Conservation (phyloP, 2,113 vertebrate genomes). For the Clarias batrachus region DNA sequence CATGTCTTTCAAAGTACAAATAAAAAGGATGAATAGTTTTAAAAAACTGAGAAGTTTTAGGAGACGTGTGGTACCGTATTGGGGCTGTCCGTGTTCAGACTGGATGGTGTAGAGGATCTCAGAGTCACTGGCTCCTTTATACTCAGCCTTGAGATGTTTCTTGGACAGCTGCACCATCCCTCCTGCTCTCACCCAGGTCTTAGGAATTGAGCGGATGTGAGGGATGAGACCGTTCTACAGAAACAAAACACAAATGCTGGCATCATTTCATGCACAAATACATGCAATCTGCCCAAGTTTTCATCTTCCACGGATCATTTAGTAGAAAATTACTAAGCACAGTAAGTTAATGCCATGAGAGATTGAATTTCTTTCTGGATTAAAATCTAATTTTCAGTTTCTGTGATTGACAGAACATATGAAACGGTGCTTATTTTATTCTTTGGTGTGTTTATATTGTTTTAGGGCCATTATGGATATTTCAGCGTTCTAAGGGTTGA, state of each 20-base stretch:
- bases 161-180: constrained; percentile 87
- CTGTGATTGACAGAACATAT: background rate
- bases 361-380: background rate
- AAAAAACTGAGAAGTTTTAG: background rate
- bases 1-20: background rate
- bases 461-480: background rate
- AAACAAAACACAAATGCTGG: background rate
- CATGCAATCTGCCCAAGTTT: background rate
- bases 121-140: constrained; percentile 70
- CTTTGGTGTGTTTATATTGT: background rate
- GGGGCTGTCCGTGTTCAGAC: constrained; percentile 67
- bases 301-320: background rate
- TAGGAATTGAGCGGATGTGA: constrained; percentile 69
- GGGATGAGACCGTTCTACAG: constrained; percentile 70
- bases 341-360: background rate
- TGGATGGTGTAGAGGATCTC: constrained; percentile 82
- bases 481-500: background rate
- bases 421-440: background rate
- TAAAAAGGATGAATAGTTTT: background rate
- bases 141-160: constrained; percentile 75
- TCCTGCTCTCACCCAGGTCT: constrained; percentile 91
- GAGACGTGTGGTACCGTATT: constrained; percentile 73
- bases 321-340: background rate
- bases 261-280: background rate
- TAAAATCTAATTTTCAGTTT: background rate